These are phyloP conservation scores for Pao palembangensis DNA, from an alignment of 2,113 vertebrate genomes.

Conservation along the genomic window DNA sequence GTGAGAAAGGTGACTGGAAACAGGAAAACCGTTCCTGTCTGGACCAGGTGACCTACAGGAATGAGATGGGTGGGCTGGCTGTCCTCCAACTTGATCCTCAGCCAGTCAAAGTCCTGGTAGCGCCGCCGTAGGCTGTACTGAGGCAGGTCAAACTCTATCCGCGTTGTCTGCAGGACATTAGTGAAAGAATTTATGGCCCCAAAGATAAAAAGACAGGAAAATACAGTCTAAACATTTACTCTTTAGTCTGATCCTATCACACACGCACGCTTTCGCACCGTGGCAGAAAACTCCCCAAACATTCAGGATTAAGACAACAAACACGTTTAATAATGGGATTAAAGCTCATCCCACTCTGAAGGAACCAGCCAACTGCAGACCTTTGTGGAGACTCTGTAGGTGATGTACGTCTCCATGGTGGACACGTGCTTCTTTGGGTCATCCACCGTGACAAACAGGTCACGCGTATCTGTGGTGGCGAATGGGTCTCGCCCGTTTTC, in stretches of 20 bases:
- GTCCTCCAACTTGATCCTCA: conserved; percentile 92
- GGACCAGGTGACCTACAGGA: neutral
- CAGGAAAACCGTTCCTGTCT: neutral
- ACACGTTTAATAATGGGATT: no score
- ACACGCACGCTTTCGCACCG: no score
- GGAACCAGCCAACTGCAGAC: conserved; percentile 62
- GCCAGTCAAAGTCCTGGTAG: conserved; percentile 98
- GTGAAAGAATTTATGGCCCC: neutral
- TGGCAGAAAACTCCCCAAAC: no score
- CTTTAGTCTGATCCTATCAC: no score
- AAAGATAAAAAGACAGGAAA: no score
- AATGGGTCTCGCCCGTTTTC: conserved; percentile 88
- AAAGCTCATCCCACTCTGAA: no score
- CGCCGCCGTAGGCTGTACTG: conserved; percentile 91
- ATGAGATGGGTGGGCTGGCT: conserved; percentile 94
- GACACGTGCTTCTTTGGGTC: conserved; percentile 97
- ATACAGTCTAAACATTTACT: no score
- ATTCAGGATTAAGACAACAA: no score
- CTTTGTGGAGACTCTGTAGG: conserved; percentile 94
- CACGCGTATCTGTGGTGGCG: conserved; percentile 81
- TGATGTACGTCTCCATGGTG: conserved; percentile 98
- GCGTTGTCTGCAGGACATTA: conserved; percentile 79
- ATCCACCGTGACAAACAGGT: conserved; percentile 96
- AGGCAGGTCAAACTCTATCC: conserved; percentile 93
- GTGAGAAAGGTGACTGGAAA: neutral